Base-by-base conservation (phyloP, 1,140 invertebrate genomes). In the Panulirus ornatus region DNA sequence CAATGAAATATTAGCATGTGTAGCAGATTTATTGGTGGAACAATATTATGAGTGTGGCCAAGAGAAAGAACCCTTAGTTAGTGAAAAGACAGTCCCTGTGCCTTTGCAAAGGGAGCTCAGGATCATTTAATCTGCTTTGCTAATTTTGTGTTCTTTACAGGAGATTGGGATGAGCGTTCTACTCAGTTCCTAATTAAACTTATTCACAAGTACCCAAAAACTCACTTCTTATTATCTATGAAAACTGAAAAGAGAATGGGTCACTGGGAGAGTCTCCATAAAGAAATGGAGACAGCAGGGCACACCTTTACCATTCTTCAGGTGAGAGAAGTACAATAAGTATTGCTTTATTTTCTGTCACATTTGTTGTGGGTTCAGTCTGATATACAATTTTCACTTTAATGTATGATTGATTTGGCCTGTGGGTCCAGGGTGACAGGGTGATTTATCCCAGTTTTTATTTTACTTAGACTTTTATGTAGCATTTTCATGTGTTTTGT, bases 301-400 rank as follows among this genome's bases (percentile, higher is more conserved):
- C 87, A 91, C 63, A 91, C 63, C 71, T 91, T 91, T 22, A 91
- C 90, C 27, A 75, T 91, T 44, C 51, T 91, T 27, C 90, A 91
- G 84, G 90, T 91, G 44, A 63, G 38, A 16, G 42, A 27, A 70
- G 2, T 19, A 44, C 8, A 22, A 40, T 27, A 16, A 19, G 1
- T 79, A 22, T 27, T 14, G 3, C 36, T 19, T 44, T 51, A 16
- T 34, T 81, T 9, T 27, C 22, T 81, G 2, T 81, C 16, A 14
- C 27, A 2, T 51, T 9, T 8, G 1, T 9, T 8, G 1, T 38
- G 34, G 34, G 16, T 42, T 75, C 22, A 38, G 38, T 73, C 38
- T 36, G 36, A n/a, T 75, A n/a, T n/a, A n/a, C n/a, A n/a, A n/a
- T n/a, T n/a, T n/a, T n/a, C n/a, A n/a, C n/a, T n/a, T n/a, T n/a